Evolutionary conservation across 2,797 vertebrate species (phyloP).

Genomic region (Falco naumanni): DNA sequence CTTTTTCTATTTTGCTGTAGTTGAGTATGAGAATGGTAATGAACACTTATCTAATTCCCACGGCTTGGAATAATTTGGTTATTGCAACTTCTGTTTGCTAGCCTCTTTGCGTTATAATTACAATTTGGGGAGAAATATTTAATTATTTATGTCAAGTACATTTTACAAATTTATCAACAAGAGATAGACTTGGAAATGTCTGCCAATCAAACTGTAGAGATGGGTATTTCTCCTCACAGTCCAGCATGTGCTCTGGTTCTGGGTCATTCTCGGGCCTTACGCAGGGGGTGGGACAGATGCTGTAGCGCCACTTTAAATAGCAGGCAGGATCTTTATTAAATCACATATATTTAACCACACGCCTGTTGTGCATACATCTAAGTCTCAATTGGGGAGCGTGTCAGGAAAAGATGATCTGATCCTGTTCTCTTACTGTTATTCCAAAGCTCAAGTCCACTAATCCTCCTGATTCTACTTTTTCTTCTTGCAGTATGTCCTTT

Average conservation of each 20-base stretch:
- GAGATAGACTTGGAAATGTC: slow-evolving; percentile 35
- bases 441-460: not conserved
- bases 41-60: not conserved
- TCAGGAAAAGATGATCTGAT: not conserved
- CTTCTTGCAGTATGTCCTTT: not conserved
- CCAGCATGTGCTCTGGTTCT: not conserved
- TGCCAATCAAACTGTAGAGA: slow-evolving; percentile 35
- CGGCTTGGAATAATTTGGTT: slow-evolving; percentile 3
- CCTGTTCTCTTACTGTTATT: not conserved
- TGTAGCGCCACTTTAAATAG: not conserved
- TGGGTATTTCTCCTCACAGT: slow-evolving; percentile 3
- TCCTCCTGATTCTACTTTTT: not conserved
- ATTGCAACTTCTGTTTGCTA: not conserved
- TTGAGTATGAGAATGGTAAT: slow-evolving; percentile 3
- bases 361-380: slow-evolving; percentile 3
- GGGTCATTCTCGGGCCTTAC: not conserved
- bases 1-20: not conserved
- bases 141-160: slow-evolving; percentile 45
- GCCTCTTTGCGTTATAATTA: slow-evolving; percentile 36
- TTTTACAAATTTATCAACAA: slow-evolving; percentile 61
- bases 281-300: slow-evolving; percentile 3
- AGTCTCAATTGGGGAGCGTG: not conserved
- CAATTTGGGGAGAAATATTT: slow-evolving; percentile 42
- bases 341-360: not conserved
- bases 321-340: slow-evolving; percentile 5